Conservation (phyloP, 1,140 invertebrate genomes). For the Drosophila watanabei region DNA sequence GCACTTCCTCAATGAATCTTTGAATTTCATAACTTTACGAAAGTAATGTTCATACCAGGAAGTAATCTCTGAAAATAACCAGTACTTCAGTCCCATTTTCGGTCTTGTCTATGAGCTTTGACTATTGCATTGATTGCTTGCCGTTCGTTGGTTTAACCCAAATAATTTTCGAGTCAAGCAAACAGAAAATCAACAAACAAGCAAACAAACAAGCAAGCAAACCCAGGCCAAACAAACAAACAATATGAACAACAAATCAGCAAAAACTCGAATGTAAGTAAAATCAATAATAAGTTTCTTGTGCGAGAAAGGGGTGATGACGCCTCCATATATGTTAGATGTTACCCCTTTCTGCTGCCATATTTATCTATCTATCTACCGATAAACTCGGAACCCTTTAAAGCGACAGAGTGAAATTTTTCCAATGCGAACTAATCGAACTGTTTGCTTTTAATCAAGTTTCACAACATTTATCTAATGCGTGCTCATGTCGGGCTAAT, state of each 20-base stretch:
- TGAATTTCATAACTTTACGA: constrained; percentile 26
- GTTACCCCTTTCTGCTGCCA: constrained; percentile 3
- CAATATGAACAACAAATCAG: constrained; percentile 54
- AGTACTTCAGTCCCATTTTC: constrained; percentile 16
- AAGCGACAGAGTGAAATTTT: constrained; percentile 24
- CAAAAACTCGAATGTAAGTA: constrained; percentile 54
- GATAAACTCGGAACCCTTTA: constrained; percentile 15
- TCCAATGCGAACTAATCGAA: constrained; percentile 12
- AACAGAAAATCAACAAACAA: constrained; percentile 62
- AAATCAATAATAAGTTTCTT: constrained; percentile 49
- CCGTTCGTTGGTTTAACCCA: constrained; percentile 51
- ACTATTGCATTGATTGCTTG: constrained; percentile 48
- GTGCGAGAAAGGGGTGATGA: constrained; percentile 10
- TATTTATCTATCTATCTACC: neutral
- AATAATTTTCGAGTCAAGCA: constrained; percentile 62
- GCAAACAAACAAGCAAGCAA: constrained; percentile 25
- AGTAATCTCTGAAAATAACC: constrained; percentile 24
- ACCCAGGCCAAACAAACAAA: constrained; percentile 43
- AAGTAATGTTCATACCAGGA: constrained; percentile 20
- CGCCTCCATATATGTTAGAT: constrained; percentile 4
- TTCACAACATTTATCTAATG: constrained; percentile 47
- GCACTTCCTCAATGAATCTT: constrained; percentile 17
- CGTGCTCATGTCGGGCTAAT: constrained; percentile 33
- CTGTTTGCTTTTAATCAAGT: constrained; percentile 47
- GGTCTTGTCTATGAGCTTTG: constrained; percentile 23